Conservation (phyloP, 2,888 invertebrate species). For the Gnatocerus cornutus region DNA sequence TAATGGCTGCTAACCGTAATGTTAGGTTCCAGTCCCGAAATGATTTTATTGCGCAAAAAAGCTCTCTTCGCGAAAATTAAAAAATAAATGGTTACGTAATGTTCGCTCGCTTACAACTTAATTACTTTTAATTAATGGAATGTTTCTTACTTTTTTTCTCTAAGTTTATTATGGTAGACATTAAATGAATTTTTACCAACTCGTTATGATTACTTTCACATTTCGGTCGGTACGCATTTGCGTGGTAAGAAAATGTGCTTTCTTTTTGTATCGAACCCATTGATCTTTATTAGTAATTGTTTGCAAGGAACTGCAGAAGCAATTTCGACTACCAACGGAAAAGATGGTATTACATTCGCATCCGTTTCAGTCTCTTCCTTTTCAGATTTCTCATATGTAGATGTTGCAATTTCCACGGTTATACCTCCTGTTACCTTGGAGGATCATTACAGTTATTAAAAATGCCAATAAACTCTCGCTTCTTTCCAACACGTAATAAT, state of each 20-base stretch:
- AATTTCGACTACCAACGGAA: conserved; percentile 11
- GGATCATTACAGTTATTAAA: conserved; percentile 25
- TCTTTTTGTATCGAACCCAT: conserved; percentile 6
- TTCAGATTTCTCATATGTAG: conserved; percentile 32
- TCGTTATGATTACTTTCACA: too few relatives aligned
- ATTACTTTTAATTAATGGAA: conserved; percentile 22
- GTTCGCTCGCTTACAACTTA: conserved; percentile 7
- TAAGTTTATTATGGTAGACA: conserved; percentile 9
- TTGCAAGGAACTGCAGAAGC: conserved; percentile 1
- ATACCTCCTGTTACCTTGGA: conserved; percentile 23
- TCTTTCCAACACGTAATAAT: neutral
- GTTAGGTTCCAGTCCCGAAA: conserved; percentile 28
- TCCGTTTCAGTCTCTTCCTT: conserved; percentile 30
- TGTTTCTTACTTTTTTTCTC: conserved; percentile 7
- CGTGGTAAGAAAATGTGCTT: too few relatives aligned
- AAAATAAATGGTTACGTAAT: conserved; percentile 24
- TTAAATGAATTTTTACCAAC: neutral
- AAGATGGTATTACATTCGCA: conserved; percentile 32
- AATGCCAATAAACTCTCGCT: conserved; percentile 4
- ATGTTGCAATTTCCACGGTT: conserved; percentile 40
- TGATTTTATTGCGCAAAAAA: conserved; percentile 33
- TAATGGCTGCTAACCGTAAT: conserved; percentile 27
- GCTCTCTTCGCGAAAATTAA: conserved; percentile 19
- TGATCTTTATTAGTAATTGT: conserved; percentile 35
- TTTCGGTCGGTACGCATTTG: too few relatives aligned